Base-by-base conservation (phyloP, 1,140 invertebrate genomes). In the Meloidogyne floridensis region DNA sequence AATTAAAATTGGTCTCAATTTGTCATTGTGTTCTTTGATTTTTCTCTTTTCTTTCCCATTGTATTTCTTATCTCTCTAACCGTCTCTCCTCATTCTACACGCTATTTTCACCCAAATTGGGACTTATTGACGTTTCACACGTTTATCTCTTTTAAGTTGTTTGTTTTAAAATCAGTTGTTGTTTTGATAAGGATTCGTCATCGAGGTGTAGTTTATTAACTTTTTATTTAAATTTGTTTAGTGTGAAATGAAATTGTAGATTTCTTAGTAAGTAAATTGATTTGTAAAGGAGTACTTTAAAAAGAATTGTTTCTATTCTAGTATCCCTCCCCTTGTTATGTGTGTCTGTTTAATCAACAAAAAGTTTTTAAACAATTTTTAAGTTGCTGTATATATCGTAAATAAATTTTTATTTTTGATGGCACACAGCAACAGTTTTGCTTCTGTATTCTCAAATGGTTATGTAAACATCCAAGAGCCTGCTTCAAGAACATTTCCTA, bases 381-480 rank as follows among this genome's bases (percentile, higher is more conserved):
- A 65, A n/a, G 15, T 65, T 65, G 59, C 59, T 65, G 59, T 65
- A 65, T 4, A 65, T 65, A 65, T 18, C 15, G 15, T 7, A 65
- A 5, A 7, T 2, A 54, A 54, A 18, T 20, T 5, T 32, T 15
- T 53, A 74, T n/a, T 47, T 51, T 13, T 51, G 43, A 80, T 81
- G 80, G 81, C 83, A 32, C 47, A 11, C 51, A 53, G 43, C 6
- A 86, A 74, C 73, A 84, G 80, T 54, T 65, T 20, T 43, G 32
- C 77, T 43, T 71, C 20, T 11, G 59, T 43, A 8, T 13, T 47
- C 51, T 32, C 18, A 11, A 82, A 82, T 51, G 71, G 81, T 43
- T 47, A 47, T 15, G 53, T 20, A 42, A 82, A 82, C 32, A 78
- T 65, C 32, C 70, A 75, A 71, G 18, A 69, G 11, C n/a, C 43